phyloP scores from a whole-genome alignment of 1,140 invertebrate species.

The Drusus annulatus region DNA sequence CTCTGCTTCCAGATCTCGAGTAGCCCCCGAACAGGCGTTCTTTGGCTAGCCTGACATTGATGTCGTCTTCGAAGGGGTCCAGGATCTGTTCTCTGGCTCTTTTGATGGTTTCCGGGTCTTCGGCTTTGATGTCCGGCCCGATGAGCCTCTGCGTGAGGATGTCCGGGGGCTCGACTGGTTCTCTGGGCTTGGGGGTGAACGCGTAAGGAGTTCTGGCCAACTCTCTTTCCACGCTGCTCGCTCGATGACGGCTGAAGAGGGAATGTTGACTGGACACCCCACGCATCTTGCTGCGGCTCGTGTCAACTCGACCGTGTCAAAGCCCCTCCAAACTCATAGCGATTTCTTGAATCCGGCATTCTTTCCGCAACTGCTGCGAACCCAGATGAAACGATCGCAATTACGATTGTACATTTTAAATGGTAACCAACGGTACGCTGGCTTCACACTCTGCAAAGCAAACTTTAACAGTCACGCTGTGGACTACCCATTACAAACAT shows the following conservation, averaged over 20 bases:
- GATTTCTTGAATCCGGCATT: no score
- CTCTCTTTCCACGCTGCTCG: conserved; percentile 70
- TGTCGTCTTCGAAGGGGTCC: conserved; percentile 56
- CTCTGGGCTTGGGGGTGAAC: conserved; percentile 61
- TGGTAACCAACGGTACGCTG: no score
- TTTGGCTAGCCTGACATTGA: conserved; percentile 56
- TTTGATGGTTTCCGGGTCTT: conserved; percentile 50
- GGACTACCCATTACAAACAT: no score
- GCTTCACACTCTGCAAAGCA: no score
- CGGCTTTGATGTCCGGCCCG: conserved; percentile 34
- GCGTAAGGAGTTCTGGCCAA: conserved; percentile 70
- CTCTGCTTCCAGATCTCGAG: conserved; percentile 31
- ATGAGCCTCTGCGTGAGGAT: conserved; percentile 60
- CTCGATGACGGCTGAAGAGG: conserved; percentile 66
- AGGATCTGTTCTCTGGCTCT: conserved; percentile 49
- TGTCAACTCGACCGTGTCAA: conserved; percentile 8
- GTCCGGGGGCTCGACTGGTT: conserved; percentile 40
- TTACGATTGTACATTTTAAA: no score
- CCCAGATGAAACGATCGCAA: no score
- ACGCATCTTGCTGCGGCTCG: conserved; percentile 46
- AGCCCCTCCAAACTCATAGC: neutral
- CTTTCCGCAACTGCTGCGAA: no score
- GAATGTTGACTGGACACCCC: conserved; percentile 61
- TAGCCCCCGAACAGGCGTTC: conserved; percentile 51
- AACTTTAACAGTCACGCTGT: no score